Base-by-base conservation (phyloP, 2,888 invertebrate species). In the Pachycephus smyrnensis region DNA sequence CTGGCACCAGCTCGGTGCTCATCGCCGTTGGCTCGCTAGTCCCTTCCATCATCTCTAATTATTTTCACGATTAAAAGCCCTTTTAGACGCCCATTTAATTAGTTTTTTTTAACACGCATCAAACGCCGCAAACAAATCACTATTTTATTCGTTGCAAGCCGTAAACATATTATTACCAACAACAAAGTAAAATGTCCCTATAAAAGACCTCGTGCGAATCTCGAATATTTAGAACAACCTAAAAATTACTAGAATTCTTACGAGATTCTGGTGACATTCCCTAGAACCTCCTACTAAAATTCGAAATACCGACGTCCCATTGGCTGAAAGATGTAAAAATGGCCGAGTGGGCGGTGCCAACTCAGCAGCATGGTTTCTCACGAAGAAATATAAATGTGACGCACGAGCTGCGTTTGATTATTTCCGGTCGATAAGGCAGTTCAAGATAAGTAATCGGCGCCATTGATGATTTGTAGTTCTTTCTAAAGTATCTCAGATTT, bases 111-210 rank as follows among this genome's bases (percentile, higher is more conserved):
- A 69, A 73, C 35, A 55, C 69, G 77, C 40, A 75, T 71, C 55
- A 85, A 86, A 85, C 81, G 84, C 84, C 86, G 85, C 86, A 86
- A 84, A 88, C 86, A 86, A 86, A 86, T 86, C 85, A 86, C 86
- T 86, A 85, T 85, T 83, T 33, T 68, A 76, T 69, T 77, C 55
- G 75, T 55, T 82, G 81, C 85, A 81, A 81, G 78, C 83, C 80
- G 83, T 84, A 86, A 87, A 87, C 87, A 86, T 80, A 82, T 82
- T 80, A 84, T 76, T 83, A 76, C 84, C 82, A 84, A 82, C 68
- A 30, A 77, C 75, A 75, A 75, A 76, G 37, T 69, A 40, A 80
- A 73, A 37, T 74, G 55, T 55, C 9, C 55, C 55, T 55, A 55
- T 23, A 23, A 55, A 55, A 1, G 23, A 55, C 9, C 55, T 55